A percentile compares a stretch with the other conserved stretches of the same genome.
phyloP scores from a whole-genome alignment of 2,113 vertebrate genomes.

The Hippocampus abdominalis region DNA sequence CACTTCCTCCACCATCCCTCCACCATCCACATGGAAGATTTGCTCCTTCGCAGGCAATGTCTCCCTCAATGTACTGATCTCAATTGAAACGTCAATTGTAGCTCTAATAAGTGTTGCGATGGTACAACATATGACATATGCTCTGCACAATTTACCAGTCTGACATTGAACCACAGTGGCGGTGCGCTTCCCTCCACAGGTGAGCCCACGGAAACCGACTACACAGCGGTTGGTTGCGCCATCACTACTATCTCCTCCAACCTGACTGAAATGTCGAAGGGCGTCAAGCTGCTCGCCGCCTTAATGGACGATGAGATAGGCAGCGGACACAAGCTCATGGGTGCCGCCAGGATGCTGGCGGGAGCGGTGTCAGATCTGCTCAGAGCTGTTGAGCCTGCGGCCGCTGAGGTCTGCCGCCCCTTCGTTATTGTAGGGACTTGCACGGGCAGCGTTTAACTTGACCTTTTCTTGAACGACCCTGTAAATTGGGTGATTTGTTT shows the following conservation, averaged over 20 bases:
- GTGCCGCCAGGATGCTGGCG: conserved; percentile 89
- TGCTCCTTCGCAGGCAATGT: conserved; percentile 29
- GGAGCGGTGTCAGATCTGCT: conserved; percentile 92
- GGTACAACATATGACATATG: conserved; percentile 24
- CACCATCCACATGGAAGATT: conserved; percentile 32
- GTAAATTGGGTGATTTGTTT: too few relatives aligned
- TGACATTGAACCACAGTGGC: conserved; percentile 33
- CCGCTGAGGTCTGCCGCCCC: conserved; percentile 83
- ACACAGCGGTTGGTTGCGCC: conserved; percentile 96
- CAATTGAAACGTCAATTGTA: conserved; percentile 18
- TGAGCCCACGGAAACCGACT: conserved; percentile 94
- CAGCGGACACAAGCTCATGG: conserved; percentile 91
- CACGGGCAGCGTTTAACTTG: background rate
- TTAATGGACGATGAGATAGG: conserved; percentile 96
- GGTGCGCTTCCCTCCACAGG: conserved; percentile 67
- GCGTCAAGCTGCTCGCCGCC: conserved; percentile 91
- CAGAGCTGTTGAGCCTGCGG: conserved; percentile 91
- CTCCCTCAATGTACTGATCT: conserved; percentile 38
- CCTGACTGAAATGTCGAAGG: conserved; percentile 98
- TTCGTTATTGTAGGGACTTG: conserved; percentile 15
- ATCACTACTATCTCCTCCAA: conserved; percentile 99
- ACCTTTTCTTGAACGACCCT: conserved; percentile 10
- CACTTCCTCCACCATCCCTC: conserved; percentile 23
- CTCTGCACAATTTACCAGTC: conserved; percentile 26
- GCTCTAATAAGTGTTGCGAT: conserved; percentile 2